These are phyloP conservation scores for Motacilla tschutschensis DNA, from an alignment of 2,113 vertebrate genomes.

Conservation along the genomic window DNA sequence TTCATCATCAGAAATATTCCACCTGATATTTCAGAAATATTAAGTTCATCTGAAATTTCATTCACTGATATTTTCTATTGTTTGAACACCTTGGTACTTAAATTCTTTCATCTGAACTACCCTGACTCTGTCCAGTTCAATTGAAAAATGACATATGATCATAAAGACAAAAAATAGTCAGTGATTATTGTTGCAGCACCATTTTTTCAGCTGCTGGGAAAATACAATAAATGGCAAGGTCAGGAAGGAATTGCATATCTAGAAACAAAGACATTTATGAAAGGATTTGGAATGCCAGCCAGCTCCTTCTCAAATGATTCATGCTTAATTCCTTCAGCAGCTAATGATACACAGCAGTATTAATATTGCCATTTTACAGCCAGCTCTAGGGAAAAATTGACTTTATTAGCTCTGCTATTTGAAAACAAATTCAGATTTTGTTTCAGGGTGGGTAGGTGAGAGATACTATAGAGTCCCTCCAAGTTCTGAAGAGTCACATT, in stretches of 20 bases:
- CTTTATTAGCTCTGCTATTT: background rate
- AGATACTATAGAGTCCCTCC: background rate
- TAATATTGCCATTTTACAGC: background rate
- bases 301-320: background rate
- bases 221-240: background rate
- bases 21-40: background rate
- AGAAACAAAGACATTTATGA: background rate
- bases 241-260: background rate
- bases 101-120: background rate
- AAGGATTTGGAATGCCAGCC: background rate
- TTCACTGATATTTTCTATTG: background rate
- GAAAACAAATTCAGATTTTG: background rate
- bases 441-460: background rate
- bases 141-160: background rate
- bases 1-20: background rate
- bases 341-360: background rate
- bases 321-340: background rate
- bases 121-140: background rate
- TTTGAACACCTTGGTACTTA: background rate
- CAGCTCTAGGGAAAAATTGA: background rate
- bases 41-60: background rate
- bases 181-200: background rate
- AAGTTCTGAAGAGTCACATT: background rate
- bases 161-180: background rate
- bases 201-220: background rate